Evolutionary conservation across 2,797 vertebrate species (phyloP).

Genomic region (Pogonophryne albipinna): DNA sequence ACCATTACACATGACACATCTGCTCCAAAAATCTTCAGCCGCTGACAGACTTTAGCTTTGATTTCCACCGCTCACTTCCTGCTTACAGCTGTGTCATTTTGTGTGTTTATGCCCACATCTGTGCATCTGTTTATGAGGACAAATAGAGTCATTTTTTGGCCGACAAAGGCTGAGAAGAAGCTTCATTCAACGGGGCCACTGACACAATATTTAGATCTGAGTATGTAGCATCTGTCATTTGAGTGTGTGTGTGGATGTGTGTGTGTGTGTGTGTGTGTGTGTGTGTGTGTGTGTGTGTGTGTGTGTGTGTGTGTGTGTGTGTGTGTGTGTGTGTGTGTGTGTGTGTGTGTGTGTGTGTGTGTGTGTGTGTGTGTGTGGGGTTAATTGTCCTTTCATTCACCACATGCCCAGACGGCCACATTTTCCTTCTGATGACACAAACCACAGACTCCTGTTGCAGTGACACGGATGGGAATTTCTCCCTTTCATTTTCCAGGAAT

Average conservation of each 20-base stretch:
- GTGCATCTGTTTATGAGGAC: background rate
- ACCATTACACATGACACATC: background rate
- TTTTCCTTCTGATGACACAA: no score
- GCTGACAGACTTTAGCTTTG: slow-evolving; percentile 28
- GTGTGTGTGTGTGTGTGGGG: slow-evolving; percentile 1
- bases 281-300: slow-evolving; percentile 5
- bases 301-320: slow-evolving; percentile 5
- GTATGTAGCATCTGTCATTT: background rate
- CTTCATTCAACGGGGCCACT: background rate
- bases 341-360: slow-evolving; percentile 6
- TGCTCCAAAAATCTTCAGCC: background rate
- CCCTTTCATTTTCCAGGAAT: no score
- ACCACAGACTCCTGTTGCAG: background rate
- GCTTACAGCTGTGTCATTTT: slow-evolving; percentile 9
- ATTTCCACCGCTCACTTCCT: slow-evolving; percentile 21
- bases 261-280: slow-evolving; percentile 16
- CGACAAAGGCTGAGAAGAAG: slow-evolving; percentile 3
- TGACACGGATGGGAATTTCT: background rate
- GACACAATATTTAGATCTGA: slow-evolving; percentile 11
- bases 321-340: slow-evolving; percentile 14
- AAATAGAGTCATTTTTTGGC: background rate
- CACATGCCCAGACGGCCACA: no score
- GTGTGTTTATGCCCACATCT: background rate
- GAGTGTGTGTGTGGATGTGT: slow-evolving; percentile 5
- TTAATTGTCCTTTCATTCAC: no score